phyloP scores from a whole-genome alignment of 2,888 invertebrate species.

The Mimachlamys varia region DNA sequence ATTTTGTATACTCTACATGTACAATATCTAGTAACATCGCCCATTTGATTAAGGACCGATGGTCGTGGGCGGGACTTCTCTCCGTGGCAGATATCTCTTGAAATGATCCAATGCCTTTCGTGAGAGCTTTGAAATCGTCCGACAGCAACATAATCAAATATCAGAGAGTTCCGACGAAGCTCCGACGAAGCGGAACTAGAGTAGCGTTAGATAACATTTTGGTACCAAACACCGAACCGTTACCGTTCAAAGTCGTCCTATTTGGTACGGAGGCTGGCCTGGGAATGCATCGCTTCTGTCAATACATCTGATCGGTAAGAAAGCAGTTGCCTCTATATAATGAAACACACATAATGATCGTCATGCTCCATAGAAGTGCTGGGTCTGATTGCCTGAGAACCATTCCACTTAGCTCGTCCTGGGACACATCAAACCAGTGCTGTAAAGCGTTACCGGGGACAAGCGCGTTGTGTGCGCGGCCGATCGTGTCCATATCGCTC shows the following conservation, averaged over 20 bases:
- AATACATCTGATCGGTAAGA: neutral
- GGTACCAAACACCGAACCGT: neutral
- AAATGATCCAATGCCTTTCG: slow-evolving; percentile 8
- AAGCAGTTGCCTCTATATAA: neutral
- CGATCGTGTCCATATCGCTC: slow-evolving; percentile 27
- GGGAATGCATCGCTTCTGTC: neutral
- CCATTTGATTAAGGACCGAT: neutral
- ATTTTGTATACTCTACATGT: neutral
- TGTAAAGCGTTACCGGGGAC: slow-evolving; percentile 42
- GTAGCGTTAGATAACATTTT: neutral
- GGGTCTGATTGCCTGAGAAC: slow-evolving; percentile 17
- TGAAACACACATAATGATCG: slow-evolving; percentile 20
- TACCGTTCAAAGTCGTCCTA: neutral
- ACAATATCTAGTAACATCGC: neutral
- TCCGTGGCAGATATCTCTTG: neutral
- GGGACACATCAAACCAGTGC: slow-evolving; percentile 47
- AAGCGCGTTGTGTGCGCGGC: slow-evolving; percentile 25
- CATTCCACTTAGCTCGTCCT: slow-evolving; percentile 40
- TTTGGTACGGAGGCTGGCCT: neutral
- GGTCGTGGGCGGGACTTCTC: neutral
- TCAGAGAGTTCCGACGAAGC: neutral
- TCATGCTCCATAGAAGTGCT: neutral
- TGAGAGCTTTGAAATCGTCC: neutral
- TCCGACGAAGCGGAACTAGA: neutral
- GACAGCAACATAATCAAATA: neutral